These are phyloP conservation scores for Molorchus minor DNA, from an alignment of 2,888 invertebrate species.

Conservation along the genomic window DNA sequence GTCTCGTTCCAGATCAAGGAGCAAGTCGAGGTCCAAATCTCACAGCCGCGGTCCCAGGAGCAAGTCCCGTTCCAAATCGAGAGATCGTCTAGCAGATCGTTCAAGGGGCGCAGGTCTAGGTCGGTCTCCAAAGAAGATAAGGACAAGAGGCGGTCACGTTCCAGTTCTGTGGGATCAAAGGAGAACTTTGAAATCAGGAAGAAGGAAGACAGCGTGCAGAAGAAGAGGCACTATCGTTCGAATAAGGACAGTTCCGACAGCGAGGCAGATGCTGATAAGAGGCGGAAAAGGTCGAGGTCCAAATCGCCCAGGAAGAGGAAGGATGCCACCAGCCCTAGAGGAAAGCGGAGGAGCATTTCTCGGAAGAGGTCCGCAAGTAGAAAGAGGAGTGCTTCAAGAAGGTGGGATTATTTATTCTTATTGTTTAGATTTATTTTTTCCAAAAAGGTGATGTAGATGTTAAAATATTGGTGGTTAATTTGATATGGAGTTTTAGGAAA, in stretches of 20 bases:
- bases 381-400: slow-evolving; percentile 59
- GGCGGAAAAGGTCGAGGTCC: slow-evolving; percentile 54
- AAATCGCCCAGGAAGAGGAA: slow-evolving; percentile 53
- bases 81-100: slow-evolving; percentile 45
- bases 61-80: slow-evolving; percentile 51
- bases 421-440: slow-evolving; percentile 1
- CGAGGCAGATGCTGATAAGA: slow-evolving; percentile 57
- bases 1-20: slow-evolving; percentile 57
- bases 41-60: slow-evolving; percentile 55
- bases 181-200: slow-evolving; percentile 75
- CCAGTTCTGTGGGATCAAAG: slow-evolving; percentile 55
- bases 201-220: slow-evolving; percentile 84
- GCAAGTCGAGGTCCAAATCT: slow-evolving; percentile 52
- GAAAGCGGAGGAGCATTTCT: slow-evolving; percentile 60
- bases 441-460: too few relatives aligned
- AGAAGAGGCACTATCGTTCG: slow-evolving; percentile 88
- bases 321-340: slow-evolving; percentile 64
- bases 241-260: slow-evolving; percentile 74
- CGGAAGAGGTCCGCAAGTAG: slow-evolving; percentile 56
- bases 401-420: slow-evolving; percentile 47
- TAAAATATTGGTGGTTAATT: too few relatives aligned
- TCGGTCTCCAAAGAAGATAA: slow-evolving; percentile 50
- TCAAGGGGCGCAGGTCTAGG: slow-evolving; percentile 47
- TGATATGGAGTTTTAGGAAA: too few relatives aligned
- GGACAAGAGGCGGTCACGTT: slow-evolving; percentile 45